Conservation (phyloP, 2,888 invertebrate genomes). For the Pherbina coryleti region DNA sequence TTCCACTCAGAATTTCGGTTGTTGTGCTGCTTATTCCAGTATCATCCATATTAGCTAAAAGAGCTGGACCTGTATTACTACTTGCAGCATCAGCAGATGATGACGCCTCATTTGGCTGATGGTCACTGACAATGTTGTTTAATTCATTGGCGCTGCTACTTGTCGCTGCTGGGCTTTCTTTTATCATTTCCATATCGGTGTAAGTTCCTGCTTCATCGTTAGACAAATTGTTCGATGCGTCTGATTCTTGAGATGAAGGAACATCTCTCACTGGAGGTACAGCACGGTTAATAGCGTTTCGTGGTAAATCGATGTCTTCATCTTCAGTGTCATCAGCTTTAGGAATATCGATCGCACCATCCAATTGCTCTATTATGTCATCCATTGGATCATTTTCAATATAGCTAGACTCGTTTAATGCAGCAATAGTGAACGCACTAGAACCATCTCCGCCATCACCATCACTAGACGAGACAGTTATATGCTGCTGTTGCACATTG, state of each 20-base stretch:
- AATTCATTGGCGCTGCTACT: background rate
- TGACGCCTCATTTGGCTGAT: constrained; percentile 1
- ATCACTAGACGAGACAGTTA: constrained; percentile 42
- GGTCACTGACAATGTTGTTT: background rate
- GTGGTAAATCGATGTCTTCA: constrained; percentile 47
- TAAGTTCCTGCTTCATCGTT: background rate
- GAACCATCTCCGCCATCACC: constrained; percentile 43
- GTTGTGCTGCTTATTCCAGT: constrained; percentile 56
- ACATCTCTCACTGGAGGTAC: background rate
- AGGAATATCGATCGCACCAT: constrained; percentile 59
- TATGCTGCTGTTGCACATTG: constrained; percentile 43
- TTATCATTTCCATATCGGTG: background rate
- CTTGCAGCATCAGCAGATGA: background rate
- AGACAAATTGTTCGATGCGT: background rate
- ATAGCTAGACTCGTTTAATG: constrained; percentile 52
- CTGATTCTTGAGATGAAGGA: background rate
- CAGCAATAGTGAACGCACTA: constrained; percentile 49
- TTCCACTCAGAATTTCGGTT: background rate
- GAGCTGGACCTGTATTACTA: background rate
- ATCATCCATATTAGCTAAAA: constrained; percentile 43
- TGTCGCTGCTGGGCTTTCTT: background rate
- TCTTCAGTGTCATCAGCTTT: constrained; percentile 30
- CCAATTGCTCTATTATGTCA: constrained; percentile 67
- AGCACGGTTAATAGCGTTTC: background rate
- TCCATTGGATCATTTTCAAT: constrained; percentile 62